phyloP scores from a whole-genome alignment of 2,888 invertebrate genomes.

The Brenthis hecate region DNA sequence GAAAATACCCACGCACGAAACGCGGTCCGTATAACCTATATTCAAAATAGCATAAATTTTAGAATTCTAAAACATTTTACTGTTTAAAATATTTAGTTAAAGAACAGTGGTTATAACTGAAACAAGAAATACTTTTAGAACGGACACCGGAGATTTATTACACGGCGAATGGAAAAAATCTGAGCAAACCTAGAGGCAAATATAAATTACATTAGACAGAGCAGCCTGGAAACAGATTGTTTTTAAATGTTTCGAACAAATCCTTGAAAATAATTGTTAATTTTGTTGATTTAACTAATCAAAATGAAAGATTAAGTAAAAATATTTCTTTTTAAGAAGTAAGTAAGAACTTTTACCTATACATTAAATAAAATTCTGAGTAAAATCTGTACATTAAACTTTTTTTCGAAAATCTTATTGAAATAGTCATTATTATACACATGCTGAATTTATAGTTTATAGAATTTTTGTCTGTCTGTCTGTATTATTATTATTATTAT shows the following conservation, averaged over 20 bases:
- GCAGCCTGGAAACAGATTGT: slow-evolving; percentile 24
- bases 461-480: too few relatives aligned
- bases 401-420: too few relatives aligned
- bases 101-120: slow-evolving; percentile 27
- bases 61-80: slow-evolving; percentile 42
- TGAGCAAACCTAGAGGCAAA: slow-evolving; percentile 24
- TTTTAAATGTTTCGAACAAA: slow-evolving; percentile 14
- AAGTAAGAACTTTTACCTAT: not conserved
- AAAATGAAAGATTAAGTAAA: not conserved
- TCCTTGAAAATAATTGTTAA: not conserved
- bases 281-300: not conserved
- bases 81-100: slow-evolving; percentile 31
- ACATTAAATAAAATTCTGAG: too few relatives aligned
- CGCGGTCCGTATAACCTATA: slow-evolving; percentile 67
- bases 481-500: too few relatives aligned
- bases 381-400: too few relatives aligned
- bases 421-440: too few relatives aligned
- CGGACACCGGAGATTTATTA: slow-evolving; percentile 24
- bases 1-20: slow-evolving; percentile 76
- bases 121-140: slow-evolving; percentile 30
- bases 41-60: slow-evolving; percentile 71
- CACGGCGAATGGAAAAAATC: slow-evolving; percentile 24
- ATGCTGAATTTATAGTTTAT: too few relatives aligned
- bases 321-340: not conserved
- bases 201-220: slow-evolving; percentile 28